Evolutionary conservation across 2,797 vertebrate species (phyloP).

Genomic region (Lemur catta): DNA sequence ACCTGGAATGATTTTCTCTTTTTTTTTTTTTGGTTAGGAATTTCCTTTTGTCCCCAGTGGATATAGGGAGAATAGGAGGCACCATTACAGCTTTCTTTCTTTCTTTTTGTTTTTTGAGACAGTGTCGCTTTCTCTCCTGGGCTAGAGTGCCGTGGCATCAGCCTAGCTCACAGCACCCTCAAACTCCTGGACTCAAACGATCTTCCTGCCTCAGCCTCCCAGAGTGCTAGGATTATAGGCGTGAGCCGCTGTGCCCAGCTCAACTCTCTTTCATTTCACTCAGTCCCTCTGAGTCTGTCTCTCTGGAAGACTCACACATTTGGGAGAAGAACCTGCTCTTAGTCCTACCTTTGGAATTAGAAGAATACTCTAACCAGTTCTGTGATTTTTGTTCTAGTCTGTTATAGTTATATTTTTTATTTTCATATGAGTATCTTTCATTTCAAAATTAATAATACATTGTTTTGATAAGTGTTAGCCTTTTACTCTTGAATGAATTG

Average conservation of each 20-base stretch:
- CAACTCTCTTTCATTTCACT: neutral
- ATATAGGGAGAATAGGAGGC: too few relatives aligned
- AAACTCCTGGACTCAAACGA: too few relatives aligned
- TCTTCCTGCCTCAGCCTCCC: too few relatives aligned
- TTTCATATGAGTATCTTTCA: neutral
- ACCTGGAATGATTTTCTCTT: neutral
- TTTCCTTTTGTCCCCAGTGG: neutral
- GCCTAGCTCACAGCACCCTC: too few relatives aligned
- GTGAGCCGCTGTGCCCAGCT: too few relatives aligned
- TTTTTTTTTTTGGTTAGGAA: neutral
- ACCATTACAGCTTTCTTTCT: neutral
- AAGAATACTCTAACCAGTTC: neutral
- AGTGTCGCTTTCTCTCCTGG: too few relatives aligned
- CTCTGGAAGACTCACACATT: neutral
- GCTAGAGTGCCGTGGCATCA: too few relatives aligned
- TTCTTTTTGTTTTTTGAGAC: too few relatives aligned
- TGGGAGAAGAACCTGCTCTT: neutral
- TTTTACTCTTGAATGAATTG: neutral
- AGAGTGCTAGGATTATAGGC: too few relatives aligned
- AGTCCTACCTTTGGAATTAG: neutral
- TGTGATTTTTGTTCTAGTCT: neutral
- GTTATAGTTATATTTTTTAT: neutral
- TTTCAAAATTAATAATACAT: neutral
- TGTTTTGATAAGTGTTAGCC: neutral
- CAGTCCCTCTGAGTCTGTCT: neutral